Conservation (phyloP, 2,888 invertebrate genomes). For the Drosophila nigricruria region DNA sequence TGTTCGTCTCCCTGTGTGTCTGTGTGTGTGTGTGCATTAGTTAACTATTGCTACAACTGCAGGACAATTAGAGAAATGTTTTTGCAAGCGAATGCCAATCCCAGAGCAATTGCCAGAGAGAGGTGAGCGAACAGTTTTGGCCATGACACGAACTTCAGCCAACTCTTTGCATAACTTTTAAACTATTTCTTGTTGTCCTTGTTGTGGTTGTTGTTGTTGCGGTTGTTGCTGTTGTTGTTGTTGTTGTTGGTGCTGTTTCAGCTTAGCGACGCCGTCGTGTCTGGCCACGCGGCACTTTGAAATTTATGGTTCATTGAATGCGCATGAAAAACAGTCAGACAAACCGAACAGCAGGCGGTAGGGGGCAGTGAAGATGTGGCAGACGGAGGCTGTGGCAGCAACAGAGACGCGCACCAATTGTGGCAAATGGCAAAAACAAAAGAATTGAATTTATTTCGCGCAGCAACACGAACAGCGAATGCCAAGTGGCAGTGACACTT, state of each 20-base stretch:
- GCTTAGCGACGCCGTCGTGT: slow-evolving; percentile 67
- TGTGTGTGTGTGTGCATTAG: slow-evolving; percentile 19
- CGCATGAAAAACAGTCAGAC: slow-evolving; percentile 76
- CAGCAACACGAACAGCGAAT: slow-evolving; percentile 33
- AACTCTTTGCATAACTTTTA: slow-evolving; percentile 66
- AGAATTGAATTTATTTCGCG: slow-evolving; percentile 70
- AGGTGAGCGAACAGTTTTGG: slow-evolving; percentile 47
- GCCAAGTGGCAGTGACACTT: slow-evolving; percentile 58
- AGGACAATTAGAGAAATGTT: slow-evolving; percentile 55
- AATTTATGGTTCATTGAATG: slow-evolving; percentile 81
- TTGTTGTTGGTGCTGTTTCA: slow-evolving; percentile 24
- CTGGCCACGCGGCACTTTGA: slow-evolving; percentile 75
- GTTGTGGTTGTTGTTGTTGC: slow-evolving; percentile 6
- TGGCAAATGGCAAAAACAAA: slow-evolving; percentile 61
- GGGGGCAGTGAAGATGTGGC: too few species aligned
- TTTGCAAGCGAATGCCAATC: slow-evolving; percentile 13
- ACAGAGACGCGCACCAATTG: slow-evolving; percentile 35
- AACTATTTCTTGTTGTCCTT: slow-evolving; percentile 34
- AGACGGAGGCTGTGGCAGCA: background rate
- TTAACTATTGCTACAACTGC: slow-evolving; percentile 41
- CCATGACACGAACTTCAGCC: slow-evolving; percentile 48
- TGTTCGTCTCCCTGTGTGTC: background rate
- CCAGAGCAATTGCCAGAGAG: slow-evolving; percentile 30
- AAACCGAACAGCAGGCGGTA: slow-evolving; percentile 21
- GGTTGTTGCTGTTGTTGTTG: slow-evolving; percentile 12